These are phyloP conservation scores for Aphidius ervi DNA, from an alignment of 1,140 invertebrate genomes.

Conservation along the genomic window DNA sequence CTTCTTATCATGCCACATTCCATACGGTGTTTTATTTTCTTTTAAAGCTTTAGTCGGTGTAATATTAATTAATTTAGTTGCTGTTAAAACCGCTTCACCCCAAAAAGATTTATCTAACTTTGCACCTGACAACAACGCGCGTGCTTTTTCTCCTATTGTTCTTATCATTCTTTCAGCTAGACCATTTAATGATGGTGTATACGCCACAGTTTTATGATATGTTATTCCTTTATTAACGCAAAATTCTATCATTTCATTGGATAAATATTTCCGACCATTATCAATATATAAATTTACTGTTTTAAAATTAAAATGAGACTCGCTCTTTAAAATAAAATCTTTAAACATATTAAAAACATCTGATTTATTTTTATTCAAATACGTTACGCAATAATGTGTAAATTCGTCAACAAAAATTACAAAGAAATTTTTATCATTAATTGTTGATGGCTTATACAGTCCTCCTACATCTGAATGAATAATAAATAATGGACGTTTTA, in stretches of 20 bases:
- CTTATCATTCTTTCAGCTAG: slow-evolving; percentile 44
- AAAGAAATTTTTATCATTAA: slow-evolving; percentile 28
- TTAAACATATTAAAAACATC: slow-evolving; percentile 20
- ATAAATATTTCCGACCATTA: slow-evolving; percentile 17
- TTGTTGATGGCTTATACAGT: neutral
- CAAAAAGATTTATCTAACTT: slow-evolving; percentile 38
- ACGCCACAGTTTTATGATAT: slow-evolving; percentile 15
- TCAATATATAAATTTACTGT: slow-evolving; percentile 17
- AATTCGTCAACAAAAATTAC: slow-evolving; percentile 21
- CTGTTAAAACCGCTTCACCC: slow-evolving; percentile 45
- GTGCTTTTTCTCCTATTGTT: slow-evolving; percentile 46
- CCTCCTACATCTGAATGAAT: too few species aligned
- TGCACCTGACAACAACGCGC: slow-evolving; percentile 37
- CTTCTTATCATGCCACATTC: slow-evolving; percentile 50
- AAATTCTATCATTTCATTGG: slow-evolving; percentile 14
- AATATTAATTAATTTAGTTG: slow-evolving; percentile 23
- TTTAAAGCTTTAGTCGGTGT: slow-evolving; percentile 42
- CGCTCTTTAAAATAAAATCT: slow-evolving; percentile 13
- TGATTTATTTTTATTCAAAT: slow-evolving; percentile 22
- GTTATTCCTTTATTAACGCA: slow-evolving; percentile 15
- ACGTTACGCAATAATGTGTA: slow-evolving; percentile 23
- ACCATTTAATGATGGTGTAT: slow-evolving; percentile 17
- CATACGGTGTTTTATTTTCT: slow-evolving; percentile 44
- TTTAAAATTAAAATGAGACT: slow-evolving; percentile 15
- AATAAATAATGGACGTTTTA: too few species aligned